Conservation (phyloP, 1,140 invertebrate genomes). For the Aphaenogaster rudis region DNA sequence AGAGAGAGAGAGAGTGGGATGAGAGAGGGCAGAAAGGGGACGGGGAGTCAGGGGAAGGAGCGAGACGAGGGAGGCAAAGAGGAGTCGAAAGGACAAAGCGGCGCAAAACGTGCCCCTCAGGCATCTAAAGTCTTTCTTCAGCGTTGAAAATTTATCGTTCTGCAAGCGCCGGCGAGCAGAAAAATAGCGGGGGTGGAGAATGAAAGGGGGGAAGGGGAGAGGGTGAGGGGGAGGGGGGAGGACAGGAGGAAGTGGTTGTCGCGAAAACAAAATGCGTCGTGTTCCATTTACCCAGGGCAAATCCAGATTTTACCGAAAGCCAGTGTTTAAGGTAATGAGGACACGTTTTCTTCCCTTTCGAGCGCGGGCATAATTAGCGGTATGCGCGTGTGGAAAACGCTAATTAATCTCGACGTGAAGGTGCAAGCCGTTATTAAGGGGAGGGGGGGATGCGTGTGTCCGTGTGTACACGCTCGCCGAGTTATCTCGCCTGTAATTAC, state of each 20-base stretch:
- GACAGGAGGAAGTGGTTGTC: constrained; percentile 6
- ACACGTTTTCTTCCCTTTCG: constrained; percentile 41
- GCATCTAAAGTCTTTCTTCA: constrained; percentile 66
- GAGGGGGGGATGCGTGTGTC: neutral
- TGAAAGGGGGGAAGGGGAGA: neutral
- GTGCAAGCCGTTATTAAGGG: constrained; percentile 73
- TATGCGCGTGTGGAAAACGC: constrained; percentile 60
- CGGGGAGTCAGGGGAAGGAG: constrained; percentile 38
- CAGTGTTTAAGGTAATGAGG: constrained; percentile 71
- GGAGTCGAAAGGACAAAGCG: constrained; percentile 77
- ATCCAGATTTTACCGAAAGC: constrained; percentile 69
- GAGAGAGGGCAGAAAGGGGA: constrained; percentile 45
- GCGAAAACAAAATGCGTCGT: neutral
- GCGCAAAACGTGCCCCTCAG: constrained; percentile 74
- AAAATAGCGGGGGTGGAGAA: constrained; percentile 43
- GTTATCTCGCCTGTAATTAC: constrained; percentile 73
- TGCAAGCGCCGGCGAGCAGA: constrained; percentile 54
- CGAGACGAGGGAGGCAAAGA: constrained; percentile 62
- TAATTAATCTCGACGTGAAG: constrained; percentile 69
- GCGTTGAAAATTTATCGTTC: constrained; percentile 69
- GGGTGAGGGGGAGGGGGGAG: no score
- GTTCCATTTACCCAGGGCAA: constrained; percentile 30
- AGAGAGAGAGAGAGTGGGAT: constrained; percentile 29
- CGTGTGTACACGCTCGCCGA: constrained; percentile 46
- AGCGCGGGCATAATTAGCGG: constrained; percentile 53